Evolutionary conservation across 2,888 invertebrate genomes (phyloP).

Genomic region (Coecobrya sp.): DNA sequence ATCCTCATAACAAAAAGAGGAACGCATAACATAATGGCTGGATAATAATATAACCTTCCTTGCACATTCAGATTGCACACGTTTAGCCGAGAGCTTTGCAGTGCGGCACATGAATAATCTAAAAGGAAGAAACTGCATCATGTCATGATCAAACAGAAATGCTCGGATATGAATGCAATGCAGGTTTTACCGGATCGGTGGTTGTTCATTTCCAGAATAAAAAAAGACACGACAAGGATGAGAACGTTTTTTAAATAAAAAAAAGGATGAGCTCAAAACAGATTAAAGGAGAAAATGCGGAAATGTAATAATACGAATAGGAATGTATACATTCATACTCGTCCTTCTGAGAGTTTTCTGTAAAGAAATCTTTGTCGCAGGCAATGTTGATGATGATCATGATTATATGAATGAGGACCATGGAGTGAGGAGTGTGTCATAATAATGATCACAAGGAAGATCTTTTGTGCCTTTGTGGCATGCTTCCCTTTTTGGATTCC

Average conservation of each 20-base stretch:
- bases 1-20: background rate
- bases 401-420: background rate
- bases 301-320: constrained; percentile 2
- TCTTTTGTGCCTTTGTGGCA: constrained; percentile 26
- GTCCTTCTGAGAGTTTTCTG: too few relatives aligned
- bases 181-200: constrained; percentile 20
- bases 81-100: background rate
- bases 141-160: constrained; percentile 30
- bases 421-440: constrained; percentile 18
- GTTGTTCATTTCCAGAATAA: background rate
- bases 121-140: constrained; percentile 44
- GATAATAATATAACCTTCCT: background rate
- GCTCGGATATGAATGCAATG: constrained; percentile 48
- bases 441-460: constrained; percentile 33
- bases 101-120: constrained; percentile 48
- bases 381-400: background rate
- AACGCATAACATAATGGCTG: background rate
- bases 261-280: constrained; percentile 16
- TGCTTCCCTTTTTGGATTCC: constrained; percentile 9
- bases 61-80: constrained; percentile 21
- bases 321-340: background rate
- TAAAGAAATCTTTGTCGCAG: background rate
- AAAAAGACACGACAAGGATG: background rate
- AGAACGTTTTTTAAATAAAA: constrained; percentile 31
- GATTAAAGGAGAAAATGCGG: constrained; percentile 37